Evolutionary conservation across 2,888 invertebrate genomes (phyloP).

Genomic region (Leuctra nigra): DNA sequence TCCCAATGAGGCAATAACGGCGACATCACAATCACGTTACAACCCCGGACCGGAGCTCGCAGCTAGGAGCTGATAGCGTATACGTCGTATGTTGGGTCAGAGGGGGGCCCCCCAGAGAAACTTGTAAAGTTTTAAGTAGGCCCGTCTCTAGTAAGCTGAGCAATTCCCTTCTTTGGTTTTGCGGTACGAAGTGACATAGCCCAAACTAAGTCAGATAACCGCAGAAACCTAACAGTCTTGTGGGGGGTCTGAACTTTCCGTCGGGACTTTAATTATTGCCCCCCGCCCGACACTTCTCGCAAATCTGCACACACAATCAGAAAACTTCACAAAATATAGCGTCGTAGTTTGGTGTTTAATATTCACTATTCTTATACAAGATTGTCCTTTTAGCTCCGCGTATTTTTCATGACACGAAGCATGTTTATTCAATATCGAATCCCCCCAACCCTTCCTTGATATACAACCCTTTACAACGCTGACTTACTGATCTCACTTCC

Average conservation of each 20-base stretch:
- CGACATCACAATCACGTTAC: background rate
- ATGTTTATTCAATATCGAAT: slow-evolving; percentile 17
- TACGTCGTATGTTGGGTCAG: background rate
- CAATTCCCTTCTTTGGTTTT: slow-evolving; percentile 13
- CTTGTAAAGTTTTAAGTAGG: slow-evolving; percentile 11
- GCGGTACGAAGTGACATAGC: slow-evolving; percentile 15
- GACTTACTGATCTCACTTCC: slow-evolving; percentile 17
- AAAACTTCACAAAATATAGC: slow-evolving; percentile 8
- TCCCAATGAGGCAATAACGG: slow-evolving; percentile 5
- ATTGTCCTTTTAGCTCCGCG: background rate
- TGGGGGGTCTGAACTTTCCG: slow-evolving; percentile 7
- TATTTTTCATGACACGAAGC: slow-evolving; percentile 1
- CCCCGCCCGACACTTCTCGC: background rate
- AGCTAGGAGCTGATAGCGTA: background rate
- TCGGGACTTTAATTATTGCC: slow-evolving; percentile 6
- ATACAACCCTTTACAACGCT: slow-evolving; percentile 7
- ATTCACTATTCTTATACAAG: slow-evolving; percentile 4
- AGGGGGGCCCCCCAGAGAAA: slow-evolving; percentile 4
- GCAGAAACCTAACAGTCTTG: slow-evolving; percentile 16
- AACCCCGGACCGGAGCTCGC: background rate
- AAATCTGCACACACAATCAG: slow-evolving; percentile 8
- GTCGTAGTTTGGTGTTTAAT: slow-evolving; percentile 3
- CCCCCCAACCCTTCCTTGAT: background rate
- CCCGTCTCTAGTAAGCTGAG: slow-evolving; percentile 8
- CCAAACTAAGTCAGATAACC: slow-evolving; percentile 17